Percentiles rank a stretch among this genome's conserved stretches.
Conservation (phyloP, 2,888 invertebrate genomes). For the Melinaea marsaeus region DNA sequence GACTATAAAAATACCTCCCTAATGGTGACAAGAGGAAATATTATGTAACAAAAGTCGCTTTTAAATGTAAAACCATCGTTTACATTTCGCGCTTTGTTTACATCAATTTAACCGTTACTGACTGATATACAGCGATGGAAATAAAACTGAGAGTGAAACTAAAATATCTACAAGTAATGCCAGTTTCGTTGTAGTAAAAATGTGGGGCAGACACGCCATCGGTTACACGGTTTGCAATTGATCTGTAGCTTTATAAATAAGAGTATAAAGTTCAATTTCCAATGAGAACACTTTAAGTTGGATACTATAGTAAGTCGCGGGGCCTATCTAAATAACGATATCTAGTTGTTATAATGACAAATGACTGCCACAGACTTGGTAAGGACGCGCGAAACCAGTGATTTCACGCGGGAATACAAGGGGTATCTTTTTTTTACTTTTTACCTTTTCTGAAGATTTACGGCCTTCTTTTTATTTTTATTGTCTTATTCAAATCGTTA, state of each 20-base stretch:
- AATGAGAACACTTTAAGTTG: constrained; percentile 3
- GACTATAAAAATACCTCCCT: constrained; percentile 47
- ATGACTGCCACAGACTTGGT: constrained; percentile 35
- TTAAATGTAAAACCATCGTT: constrained; percentile 15
- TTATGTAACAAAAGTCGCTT: constrained; percentile 27
- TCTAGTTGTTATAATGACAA: constrained; percentile 47
- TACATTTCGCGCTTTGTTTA: constrained; percentile 29
- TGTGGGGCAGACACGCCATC: constrained; percentile 40
- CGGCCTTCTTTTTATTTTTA: background rate
- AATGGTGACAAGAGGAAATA: constrained; percentile 40
- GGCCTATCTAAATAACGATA: constrained; percentile 42
- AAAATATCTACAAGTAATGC: constrained; percentile 43
- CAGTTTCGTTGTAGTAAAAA: constrained; percentile 39
- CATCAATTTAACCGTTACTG: constrained; percentile 33
- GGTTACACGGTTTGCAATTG: constrained; percentile 6
- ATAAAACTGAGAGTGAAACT: constrained; percentile 35
- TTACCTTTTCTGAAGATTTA: constrained; percentile 29
- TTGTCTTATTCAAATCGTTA: no score
- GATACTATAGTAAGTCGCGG: constrained; percentile 41
- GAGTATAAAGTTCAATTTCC: constrained; percentile 16
- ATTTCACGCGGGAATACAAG: constrained; percentile 30
- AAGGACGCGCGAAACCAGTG: constrained; percentile 32
- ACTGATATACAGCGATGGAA: constrained; percentile 41
- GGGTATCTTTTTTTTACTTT: constrained; percentile 33
- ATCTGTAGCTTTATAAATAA: constrained; percentile 22